Conservation (phyloP, 1,140 invertebrate species). For the Panagrolaimus sp. region DNA sequence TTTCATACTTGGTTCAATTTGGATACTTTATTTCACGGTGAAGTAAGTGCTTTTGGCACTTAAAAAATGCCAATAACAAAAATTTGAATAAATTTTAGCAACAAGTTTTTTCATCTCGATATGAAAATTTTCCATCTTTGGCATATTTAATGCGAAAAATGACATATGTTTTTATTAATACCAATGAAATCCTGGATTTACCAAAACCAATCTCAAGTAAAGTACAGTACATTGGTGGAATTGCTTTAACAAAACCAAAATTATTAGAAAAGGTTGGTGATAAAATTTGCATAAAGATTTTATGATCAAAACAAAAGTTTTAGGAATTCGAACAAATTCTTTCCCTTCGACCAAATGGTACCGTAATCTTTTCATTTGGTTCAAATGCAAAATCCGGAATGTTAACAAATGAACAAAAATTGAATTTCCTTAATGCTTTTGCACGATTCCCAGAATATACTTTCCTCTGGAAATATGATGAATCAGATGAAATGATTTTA, state of each 20-base stretch:
- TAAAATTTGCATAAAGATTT: too few relatives aligned
- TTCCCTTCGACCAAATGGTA: too few relatives aligned
- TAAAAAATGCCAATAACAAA: too few relatives aligned
- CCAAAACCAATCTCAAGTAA: constrained; percentile 17
- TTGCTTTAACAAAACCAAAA: not conserved
- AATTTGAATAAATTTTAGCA: too few relatives aligned
- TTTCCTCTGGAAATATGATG: constrained; percentile 4
- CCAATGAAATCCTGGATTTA: constrained; percentile 20
- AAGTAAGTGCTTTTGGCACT: too few relatives aligned
- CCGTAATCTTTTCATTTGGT: not conserved
- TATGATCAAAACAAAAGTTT: not conserved
- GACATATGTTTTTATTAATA: constrained; percentile 24
- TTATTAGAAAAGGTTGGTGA: not conserved
- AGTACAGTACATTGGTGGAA: constrained; percentile 20
- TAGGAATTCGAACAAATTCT: too few relatives aligned
- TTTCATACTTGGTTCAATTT: too few relatives aligned
- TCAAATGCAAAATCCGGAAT: not conserved
- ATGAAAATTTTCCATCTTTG: too few relatives aligned
- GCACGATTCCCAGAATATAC: not conserved
- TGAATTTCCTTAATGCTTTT: not conserved
- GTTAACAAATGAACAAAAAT: not conserved
- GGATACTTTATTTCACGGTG: too few relatives aligned
- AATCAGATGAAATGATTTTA: not conserved
- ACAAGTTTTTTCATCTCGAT: too few relatives aligned
- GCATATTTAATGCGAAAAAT: not conserved